These are phyloP conservation scores for Ophiothrix spiculata DNA, from an alignment of 35 echinoderm and acorn worm genomes.

Conservation along the genomic window DNA sequence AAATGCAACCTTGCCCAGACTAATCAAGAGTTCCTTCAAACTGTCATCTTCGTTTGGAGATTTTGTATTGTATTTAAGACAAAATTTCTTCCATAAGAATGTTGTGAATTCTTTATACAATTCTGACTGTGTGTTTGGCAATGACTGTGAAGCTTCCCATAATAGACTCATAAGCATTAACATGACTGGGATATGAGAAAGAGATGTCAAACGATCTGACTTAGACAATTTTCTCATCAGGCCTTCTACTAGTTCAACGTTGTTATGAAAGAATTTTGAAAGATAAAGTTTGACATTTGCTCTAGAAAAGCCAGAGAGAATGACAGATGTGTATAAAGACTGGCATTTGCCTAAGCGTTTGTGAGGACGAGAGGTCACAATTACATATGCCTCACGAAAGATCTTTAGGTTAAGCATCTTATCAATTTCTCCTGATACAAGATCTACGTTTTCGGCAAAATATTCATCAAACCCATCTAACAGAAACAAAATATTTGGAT, in stretches of 20 bases:
- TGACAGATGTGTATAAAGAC: neutral
- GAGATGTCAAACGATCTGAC: neutral
- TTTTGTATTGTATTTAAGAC: neutral
- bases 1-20: neutral
- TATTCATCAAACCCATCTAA: slow-evolving; percentile 8
- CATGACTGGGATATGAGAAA: neutral
- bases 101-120: neutral
- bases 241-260: neutral
- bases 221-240: neutral
- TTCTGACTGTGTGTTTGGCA: slow-evolving; percentile 4
- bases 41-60: neutral
- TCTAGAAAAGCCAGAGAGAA: neutral
- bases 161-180: neutral
- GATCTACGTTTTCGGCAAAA: neutral
- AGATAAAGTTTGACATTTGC: neutral
- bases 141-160: neutral
- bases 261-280: neutral
- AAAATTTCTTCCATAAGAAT: neutral
- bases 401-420: neutral
- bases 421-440: neutral
- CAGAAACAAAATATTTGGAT: neutral
- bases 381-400: neutral
- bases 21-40: neutral
- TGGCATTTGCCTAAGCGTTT: neutral
- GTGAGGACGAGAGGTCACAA: slow-evolving; percentile 10